Evolutionary conservation across 2,888 invertebrate genomes (phyloP).

Genomic region (Agonopterix heracliana): DNA sequence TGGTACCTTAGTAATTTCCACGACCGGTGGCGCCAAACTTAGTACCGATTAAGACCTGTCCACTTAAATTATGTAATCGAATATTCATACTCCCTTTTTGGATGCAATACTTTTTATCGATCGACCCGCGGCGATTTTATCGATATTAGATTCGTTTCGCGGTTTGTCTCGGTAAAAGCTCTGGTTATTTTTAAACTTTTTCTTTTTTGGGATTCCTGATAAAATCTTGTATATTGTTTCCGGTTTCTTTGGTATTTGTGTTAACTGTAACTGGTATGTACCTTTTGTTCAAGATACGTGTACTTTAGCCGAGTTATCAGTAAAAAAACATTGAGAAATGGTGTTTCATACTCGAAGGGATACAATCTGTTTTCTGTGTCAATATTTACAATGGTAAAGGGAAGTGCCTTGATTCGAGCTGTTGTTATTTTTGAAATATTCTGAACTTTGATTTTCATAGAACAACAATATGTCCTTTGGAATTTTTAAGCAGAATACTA

Average conservation of each 20-base stretch:
- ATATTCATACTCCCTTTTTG: conserved; percentile 42
- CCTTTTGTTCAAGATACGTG: not conserved
- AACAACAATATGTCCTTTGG: too few species aligned
- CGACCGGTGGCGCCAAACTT: conserved; percentile 7
- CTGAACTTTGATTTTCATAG: too few species aligned
- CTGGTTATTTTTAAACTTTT: conserved; percentile 13
- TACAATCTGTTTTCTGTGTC: too few species aligned
- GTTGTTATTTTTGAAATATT: too few species aligned
- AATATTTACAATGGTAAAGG: too few species aligned
- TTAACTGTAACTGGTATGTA: conserved; percentile 3
- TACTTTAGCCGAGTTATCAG: not conserved
- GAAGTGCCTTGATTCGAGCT: too few species aligned
- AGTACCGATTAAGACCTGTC: not conserved
- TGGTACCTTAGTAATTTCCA: conserved; percentile 19
- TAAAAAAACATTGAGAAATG: too few species aligned
- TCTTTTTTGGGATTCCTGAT: conserved; percentile 6
- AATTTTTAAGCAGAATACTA: too few species aligned
- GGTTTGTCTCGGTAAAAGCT: conserved; percentile 17
- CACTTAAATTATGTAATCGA: conserved; percentile 62
- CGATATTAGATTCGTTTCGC: conserved; percentile 33
- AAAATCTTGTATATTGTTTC: conserved; percentile 5
- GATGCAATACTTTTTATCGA: conserved; percentile 34
- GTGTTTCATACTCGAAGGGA: too few species aligned
- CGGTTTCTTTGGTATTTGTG: conserved; percentile 3
- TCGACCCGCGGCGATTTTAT: conserved; percentile 23